Base-by-base conservation (phyloP, 1,140 invertebrate species). In the Luehdorfia chinensis region DNA sequence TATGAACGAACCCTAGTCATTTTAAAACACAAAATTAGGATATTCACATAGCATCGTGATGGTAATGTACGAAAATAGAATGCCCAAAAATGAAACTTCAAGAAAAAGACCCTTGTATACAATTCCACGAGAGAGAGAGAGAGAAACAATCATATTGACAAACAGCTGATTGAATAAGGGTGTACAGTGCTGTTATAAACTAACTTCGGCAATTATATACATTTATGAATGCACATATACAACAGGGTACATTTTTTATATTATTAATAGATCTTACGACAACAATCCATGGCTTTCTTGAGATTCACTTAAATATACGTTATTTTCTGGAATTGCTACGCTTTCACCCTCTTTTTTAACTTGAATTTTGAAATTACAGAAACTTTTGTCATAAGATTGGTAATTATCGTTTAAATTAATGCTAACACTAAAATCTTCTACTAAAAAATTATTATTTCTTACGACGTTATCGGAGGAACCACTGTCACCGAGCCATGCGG, bases 11-110 rank as follows among this genome's bases (percentile, higher is more conserved):
- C 59, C 71, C 51, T 64, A 63, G 45, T 66, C 68, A 71, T 78
- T 69, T 64, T 58, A 70, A 69, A 74, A 73, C 55, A 80, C 70
- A 76, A 80, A 75, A 70, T 83, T 81, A 71, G 73, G 70, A 81
- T 85, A 77, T 75, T 75, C 74, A 67, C 69, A 80, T 71, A 70
- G 58, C 72, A 78, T 75, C 64, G 65, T 83, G 77, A 83, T 83
- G 83, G 83, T 84, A 86, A 86, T 83, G 78, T 73, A 83, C 80
- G 57, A 83, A 86, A 86, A 86, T 86, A 86, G 83, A 79, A 81
- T 86, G 83, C 68, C 80, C 83, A 86, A 86, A 84, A 83, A 77
- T 75, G 78, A 79, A 77, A 76, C 59, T 59, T 66, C 62, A 58
- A 48, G 66, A 75, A 68, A 75, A 79, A 66, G 76, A 76, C 62